Evolutionary conservation across 2,797 vertebrate genomes (phyloP).

Genomic region (Morelia viridis): DNA sequence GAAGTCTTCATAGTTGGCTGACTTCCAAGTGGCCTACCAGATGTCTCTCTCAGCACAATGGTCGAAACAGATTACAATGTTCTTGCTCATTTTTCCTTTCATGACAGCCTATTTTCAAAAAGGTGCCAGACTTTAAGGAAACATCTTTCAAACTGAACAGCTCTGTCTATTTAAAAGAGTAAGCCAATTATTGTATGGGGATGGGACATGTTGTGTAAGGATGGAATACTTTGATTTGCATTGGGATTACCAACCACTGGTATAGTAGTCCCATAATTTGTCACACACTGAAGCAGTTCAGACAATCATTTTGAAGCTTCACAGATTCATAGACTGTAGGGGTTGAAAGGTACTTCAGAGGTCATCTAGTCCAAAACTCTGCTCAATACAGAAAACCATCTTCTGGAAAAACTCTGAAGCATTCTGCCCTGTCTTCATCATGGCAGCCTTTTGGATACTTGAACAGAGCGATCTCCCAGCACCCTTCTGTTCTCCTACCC

Average conservation of each 20-base stretch:
- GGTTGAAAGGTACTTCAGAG: background rate
- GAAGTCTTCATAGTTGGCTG: conserved; percentile 74
- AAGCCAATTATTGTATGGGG: conserved; percentile 43
- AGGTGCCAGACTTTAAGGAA: conserved; percentile 70
- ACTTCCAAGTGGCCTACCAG: conserved; percentile 78
- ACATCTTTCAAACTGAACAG: conserved; percentile 63
- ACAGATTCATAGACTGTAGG: background rate
- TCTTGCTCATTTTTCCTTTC: conserved; percentile 73
- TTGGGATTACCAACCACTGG: conserved; percentile 2
- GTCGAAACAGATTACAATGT: conserved; percentile 75
- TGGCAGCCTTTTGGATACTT: background rate
- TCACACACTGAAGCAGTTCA: background rate
- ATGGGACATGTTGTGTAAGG: conserved; percentile 60
- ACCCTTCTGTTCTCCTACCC: background rate
- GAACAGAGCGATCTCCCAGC: background rate
- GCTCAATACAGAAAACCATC: background rate
- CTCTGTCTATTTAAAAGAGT: conserved; percentile 65
- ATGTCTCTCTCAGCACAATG: conserved; percentile 76
- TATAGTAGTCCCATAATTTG: background rate
- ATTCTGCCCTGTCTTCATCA: no score
- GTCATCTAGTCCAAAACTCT: background rate
- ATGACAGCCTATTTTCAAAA: conserved; percentile 73
- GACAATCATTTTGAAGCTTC: background rate
- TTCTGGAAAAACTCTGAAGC: no score
- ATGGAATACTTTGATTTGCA: conserved; percentile 17